A percentile compares a stretch with the other conserved stretches of the same genome.
Conservation (phyloP, 2,888 invertebrate genomes). For the Apocheima hispidaria region DNA sequence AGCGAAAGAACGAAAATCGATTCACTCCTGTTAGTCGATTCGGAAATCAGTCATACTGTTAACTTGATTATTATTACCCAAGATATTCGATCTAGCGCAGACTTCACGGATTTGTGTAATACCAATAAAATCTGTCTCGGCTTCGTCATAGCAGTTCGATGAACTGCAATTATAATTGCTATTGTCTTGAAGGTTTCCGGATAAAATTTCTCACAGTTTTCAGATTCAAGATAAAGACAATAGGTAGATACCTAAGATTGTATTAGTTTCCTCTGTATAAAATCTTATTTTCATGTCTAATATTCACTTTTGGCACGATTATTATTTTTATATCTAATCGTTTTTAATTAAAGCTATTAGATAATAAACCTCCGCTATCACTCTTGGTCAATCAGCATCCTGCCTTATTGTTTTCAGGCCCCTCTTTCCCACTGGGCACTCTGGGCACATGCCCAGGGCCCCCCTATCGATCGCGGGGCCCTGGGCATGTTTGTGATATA, state of each 20-base stretch:
- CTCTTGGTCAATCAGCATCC: too few relatives aligned
- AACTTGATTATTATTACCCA: conserved; percentile 13
- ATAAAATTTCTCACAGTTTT: conserved; percentile 6
- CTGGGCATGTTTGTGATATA: too few relatives aligned
- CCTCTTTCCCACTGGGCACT: too few relatives aligned
- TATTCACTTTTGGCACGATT: not conserved
- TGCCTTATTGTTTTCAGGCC: too few relatives aligned
- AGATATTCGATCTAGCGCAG: conserved; percentile 16
- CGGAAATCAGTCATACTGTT: conserved; percentile 1
- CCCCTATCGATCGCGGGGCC: too few relatives aligned
- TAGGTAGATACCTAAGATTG: not conserved
- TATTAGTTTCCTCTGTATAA: not conserved
- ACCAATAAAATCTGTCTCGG: conserved; percentile 32
- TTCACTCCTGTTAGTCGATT: not conserved
- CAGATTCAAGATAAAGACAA: not conserved
- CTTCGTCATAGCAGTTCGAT: conserved; percentile 30
- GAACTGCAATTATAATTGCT: conserved; percentile 33
- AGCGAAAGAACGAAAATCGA: not conserved
- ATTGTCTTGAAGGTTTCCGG: conserved; percentile 17
- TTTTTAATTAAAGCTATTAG: not conserved
- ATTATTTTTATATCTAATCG: not conserved
- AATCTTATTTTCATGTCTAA: not conserved
- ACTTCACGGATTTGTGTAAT: conserved; percentile 36
- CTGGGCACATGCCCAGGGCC: too few relatives aligned
- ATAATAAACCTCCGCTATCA: too few relatives aligned